Evolutionary conservation across 2,113 vertebrate genomes (phyloP).

Genomic region (Sula dactylatra): DNA sequence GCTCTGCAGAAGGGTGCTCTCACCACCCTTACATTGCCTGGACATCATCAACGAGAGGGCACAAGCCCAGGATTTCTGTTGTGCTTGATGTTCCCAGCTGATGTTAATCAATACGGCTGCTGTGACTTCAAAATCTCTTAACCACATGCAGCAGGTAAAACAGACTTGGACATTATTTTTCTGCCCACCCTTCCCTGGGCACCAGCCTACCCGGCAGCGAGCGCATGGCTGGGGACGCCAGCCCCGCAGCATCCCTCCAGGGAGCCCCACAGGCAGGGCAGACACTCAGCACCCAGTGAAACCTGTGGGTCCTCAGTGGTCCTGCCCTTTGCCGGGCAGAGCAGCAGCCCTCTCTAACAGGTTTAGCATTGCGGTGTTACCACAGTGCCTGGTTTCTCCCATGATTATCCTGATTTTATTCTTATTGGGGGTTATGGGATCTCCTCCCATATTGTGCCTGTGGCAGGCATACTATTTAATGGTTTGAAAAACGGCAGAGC

Average conservation of each 20-base stretch:
- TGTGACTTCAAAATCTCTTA: background rate
- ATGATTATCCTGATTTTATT: background rate
- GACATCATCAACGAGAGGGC: rapidly evolving
- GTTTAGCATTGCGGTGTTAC: background rate
- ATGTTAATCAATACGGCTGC: rapidly evolving
- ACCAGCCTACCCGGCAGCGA: background rate
- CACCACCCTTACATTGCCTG: rapidly evolving
- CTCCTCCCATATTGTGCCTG: background rate
- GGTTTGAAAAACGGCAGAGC: background rate
- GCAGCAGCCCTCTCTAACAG: background rate
- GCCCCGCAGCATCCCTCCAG: background rate
- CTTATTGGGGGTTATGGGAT: rapidly evolving
- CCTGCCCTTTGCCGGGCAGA: background rate
- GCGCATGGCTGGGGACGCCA: background rate
- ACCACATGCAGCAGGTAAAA: rapidly evolving
- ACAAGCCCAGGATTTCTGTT: background rate
- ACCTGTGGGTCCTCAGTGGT: background rate
- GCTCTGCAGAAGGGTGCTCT: too few relatives aligned
- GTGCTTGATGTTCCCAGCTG: background rate
- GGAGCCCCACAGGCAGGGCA: background rate
- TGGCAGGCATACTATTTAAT: background rate
- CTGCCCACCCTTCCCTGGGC: background rate
- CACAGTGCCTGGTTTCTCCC: background rate
- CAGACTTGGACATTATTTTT: rapidly evolving
- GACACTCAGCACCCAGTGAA: background rate